Base-by-base conservation (phyloP, 2,797 vertebrate genomes). In the Sparus aurata region DNA sequence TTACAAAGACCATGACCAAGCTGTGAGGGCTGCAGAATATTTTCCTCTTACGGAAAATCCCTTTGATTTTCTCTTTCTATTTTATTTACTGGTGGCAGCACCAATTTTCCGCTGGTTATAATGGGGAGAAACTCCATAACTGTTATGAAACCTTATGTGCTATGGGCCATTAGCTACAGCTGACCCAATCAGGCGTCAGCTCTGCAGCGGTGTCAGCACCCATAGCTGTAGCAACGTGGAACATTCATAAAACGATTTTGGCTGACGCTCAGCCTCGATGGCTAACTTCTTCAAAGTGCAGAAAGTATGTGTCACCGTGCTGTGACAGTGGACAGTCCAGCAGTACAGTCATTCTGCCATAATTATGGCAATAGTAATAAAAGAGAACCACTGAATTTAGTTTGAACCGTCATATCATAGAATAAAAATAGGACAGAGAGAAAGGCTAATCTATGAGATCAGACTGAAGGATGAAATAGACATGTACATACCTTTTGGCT, bases 1-100 rank as follows among this genome's bases (percentile, higher is more conserved):
- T 59, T 43, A 75, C 34, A 64, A 75, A 67, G 47, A 64, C 68
- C 15, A 17, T 30, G 69, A 83, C 49, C 27, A 12, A 30, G 74
- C 72, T 25, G 69, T 30, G 23, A 69, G 15, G 49, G 23, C 70
- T 73, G 38, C 67, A 61, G 34, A 73, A 45, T 45, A 79, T 75
- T 89, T 80, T 65, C 69, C 81, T 63, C 79, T 75, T 43, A 80
- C 83, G 85, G 88, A 93, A 94, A 90, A 77, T 59, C 78, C 57
- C 59, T 80, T 75, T 78, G 65, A 72, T 88, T 81, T 38, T 84
- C 69, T 79, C 54, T 60, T 89, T 85, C 66, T 43, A 79, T 87
- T 89, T 74, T 69, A 82, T 88, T 89, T 75, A 77, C 65, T 59
- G 80, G 84, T 84, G 75, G 66, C 43, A 38, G 59, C 13, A 61